Base-by-base conservation (phyloP, 2,113 vertebrate species). In the Mandrillus leucophaeus region DNA sequence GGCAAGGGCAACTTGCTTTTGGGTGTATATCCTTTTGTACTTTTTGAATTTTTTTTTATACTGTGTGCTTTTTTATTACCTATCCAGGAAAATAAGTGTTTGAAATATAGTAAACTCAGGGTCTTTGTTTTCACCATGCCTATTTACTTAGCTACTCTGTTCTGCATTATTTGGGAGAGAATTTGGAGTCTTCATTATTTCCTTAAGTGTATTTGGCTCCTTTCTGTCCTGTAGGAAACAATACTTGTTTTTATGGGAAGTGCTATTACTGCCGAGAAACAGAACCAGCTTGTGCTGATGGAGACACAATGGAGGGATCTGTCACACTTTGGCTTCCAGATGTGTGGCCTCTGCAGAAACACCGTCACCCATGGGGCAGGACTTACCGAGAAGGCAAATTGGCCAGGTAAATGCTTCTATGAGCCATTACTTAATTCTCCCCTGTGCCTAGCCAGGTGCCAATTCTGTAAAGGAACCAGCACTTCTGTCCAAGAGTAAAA, bases 181-280 rank as follows among this genome's bases (percentile, higher is more conserved):
- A 78, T 45, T 57, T 78, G 38, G 83, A 73, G 16, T 90, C 82
- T 61, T 59, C 68, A 18, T 76, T 96, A 81, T 55, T 83, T 43
- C n/a, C 23, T 50, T 72, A 43, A 14, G 64, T 50, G 13, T 88
- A 59, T 82, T 12, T 80, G 75, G 20, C 22, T 82, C 78, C 59
- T 90, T 91, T 97, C 86, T 85, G 75, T 84, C 22, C 83, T 95
- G 2, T 96, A 99, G 99, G 99, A 94, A 99, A 99, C 95, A 99
- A 99, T 96, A 99, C 99, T 3, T 99, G 99, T 91, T 99, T 99
- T 99, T 99, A 99, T 57, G 99, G 99, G 57, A 99, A 99, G 98
- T 99, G 99, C 98, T 99, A 99, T 96, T 99, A 99, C 96, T 99
- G 99, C 96, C 99, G 99, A 73, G 99, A 99, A 95, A 99, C 99